These are phyloP conservation scores for Tholera decimalis DNA, from an alignment of 2,888 invertebrate genomes.

Conservation along the genomic window DNA sequence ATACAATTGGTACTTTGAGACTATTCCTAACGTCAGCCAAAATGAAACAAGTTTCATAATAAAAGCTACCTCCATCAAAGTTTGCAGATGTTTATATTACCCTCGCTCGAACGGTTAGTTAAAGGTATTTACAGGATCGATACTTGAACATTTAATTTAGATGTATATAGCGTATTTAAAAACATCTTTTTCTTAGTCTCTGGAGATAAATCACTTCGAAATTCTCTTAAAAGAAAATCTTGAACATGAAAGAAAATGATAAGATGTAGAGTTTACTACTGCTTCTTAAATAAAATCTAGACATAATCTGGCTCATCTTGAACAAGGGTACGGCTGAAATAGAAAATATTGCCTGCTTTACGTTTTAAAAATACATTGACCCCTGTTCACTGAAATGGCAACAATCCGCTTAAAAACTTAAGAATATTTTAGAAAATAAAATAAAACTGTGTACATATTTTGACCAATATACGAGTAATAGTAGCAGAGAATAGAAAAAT, in stretches of 20 bases:
- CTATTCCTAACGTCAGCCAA: conserved; percentile 24
- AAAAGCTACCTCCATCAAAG: conserved; percentile 42
- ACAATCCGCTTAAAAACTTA: not conserved
- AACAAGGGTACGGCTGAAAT: conserved; percentile 27
- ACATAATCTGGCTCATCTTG: conserved; percentile 34
- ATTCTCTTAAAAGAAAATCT: conserved; percentile 43
- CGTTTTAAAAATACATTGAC: conserved; percentile 13
- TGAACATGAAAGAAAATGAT: conserved; percentile 23
- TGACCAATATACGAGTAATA: not conserved
- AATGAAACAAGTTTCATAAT: conserved; percentile 47
- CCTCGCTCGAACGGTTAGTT: conserved; percentile 52
- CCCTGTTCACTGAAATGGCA: conserved; percentile 5
- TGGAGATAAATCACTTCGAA: conserved; percentile 15
- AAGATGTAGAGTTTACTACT: conserved; percentile 41
- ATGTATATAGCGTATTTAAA: conserved; percentile 26
- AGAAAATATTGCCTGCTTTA: conserved; percentile 19
- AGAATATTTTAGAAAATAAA: not conserved
- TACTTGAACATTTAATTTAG: conserved; percentile 44
- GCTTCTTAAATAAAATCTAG: conserved; percentile 37
- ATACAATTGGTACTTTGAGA: conserved; percentile 10
- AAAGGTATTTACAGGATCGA: conserved; percentile 51
- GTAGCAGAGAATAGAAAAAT: not conserved
- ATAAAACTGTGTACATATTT: not conserved
- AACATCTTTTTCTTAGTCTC: conserved; percentile 15
- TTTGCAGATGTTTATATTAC: conserved; percentile 55